Percentiles rank a stretch among this genome's conserved stretches.
Conservation (phyloP, 2,113 vertebrate genomes). For the Triplophysa dalaica region DNA sequence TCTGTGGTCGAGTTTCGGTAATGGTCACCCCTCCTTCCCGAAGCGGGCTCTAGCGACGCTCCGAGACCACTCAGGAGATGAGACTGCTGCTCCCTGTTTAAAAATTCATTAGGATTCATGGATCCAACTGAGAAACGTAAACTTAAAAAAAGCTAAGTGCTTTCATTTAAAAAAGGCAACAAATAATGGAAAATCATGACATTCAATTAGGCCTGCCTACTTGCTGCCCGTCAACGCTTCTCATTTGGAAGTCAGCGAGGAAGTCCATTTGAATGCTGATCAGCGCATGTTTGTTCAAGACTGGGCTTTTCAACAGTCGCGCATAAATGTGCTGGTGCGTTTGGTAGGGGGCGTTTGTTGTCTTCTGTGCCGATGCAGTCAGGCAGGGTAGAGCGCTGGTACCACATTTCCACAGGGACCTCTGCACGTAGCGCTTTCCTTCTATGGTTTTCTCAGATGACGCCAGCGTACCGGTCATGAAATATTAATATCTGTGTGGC, state of each 20-base stretch:
- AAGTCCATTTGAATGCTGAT: slow-evolving; percentile 37
- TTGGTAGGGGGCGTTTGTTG: neutral
- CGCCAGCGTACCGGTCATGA: slow-evolving; percentile 17
- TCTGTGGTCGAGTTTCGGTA: slow-evolving; percentile 25
- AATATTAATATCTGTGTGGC: slow-evolving; percentile 42
- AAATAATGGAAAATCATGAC: slow-evolving; percentile 56
- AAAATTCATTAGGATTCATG: slow-evolving; percentile 54
- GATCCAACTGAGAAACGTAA: slow-evolving; percentile 42
- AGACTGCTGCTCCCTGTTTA: slow-evolving; percentile 43
- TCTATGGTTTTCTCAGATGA: slow-evolving; percentile 25
- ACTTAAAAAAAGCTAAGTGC: slow-evolving; percentile 50
- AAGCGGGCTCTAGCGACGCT: slow-evolving; percentile 4
- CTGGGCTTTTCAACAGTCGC: slow-evolving; percentile 11
- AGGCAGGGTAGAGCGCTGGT: neutral
- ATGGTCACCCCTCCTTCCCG: slow-evolving; percentile 32
- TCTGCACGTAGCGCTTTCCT: neutral
- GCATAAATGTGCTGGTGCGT: slow-evolving; percentile 30
- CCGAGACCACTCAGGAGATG: slow-evolving; percentile 41
- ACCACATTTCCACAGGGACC: slow-evolving; percentile 19
- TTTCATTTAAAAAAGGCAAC: slow-evolving; percentile 55
- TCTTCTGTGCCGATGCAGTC: neutral
- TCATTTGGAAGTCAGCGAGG: slow-evolving; percentile 44
- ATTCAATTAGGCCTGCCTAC: slow-evolving; percentile 47
- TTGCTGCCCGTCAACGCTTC: slow-evolving; percentile 16
- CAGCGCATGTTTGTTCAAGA: slow-evolving; percentile 8